Evolutionary conservation across 2,888 invertebrate genomes (phyloP).

Genomic region (Alcis repandata): DNA sequence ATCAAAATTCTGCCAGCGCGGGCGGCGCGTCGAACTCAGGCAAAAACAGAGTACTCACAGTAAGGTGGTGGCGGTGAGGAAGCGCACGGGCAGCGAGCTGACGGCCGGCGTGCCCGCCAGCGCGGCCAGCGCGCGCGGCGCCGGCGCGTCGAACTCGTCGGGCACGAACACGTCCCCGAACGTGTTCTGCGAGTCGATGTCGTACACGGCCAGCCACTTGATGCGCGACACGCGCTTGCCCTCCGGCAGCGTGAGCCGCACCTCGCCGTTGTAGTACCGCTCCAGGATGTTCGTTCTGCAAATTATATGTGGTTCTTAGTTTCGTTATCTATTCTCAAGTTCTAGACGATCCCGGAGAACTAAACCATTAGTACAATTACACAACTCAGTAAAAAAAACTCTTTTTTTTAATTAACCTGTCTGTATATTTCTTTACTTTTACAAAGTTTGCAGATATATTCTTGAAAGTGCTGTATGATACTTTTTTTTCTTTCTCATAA

Average conservation of each 20-base stretch:
- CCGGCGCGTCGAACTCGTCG: conserved; percentile 95
- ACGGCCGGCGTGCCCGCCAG: conserved; percentile 81
- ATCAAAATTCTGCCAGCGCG: too few species aligned
- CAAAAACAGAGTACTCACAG: conserved; percentile 62
- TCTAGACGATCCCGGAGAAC: too few species aligned
- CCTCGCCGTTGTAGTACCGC: conserved; percentile 94
- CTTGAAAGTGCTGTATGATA: too few species aligned
- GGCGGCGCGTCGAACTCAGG: conserved; percentile 60
- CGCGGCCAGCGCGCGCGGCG: conserved; percentile 85
- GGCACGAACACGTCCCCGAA: conserved; percentile 96
- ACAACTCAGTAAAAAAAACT: too few species aligned
- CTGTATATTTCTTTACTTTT: too few species aligned
- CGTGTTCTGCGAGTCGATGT: conserved; percentile 94
- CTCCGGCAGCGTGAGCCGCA: conserved; percentile 93
- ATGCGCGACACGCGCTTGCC: conserved; percentile 94
- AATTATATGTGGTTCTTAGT: background rate
- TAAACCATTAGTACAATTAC: too few species aligned
- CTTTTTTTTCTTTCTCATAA: too few species aligned
- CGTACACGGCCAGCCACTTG: conserved; percentile 96
- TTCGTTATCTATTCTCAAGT: background rate
- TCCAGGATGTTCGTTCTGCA: conserved; percentile 93
- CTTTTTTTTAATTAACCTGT: too few species aligned
- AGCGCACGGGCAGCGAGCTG: conserved; percentile 90
- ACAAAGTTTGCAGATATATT: too few species aligned
- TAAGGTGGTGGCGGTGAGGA: conserved; percentile 93